Percentiles rank a stretch among this genome's conserved stretches.
Conservation (phyloP, 2,113 vertebrate genomes). For the Isurus oxyrinchus region DNA sequence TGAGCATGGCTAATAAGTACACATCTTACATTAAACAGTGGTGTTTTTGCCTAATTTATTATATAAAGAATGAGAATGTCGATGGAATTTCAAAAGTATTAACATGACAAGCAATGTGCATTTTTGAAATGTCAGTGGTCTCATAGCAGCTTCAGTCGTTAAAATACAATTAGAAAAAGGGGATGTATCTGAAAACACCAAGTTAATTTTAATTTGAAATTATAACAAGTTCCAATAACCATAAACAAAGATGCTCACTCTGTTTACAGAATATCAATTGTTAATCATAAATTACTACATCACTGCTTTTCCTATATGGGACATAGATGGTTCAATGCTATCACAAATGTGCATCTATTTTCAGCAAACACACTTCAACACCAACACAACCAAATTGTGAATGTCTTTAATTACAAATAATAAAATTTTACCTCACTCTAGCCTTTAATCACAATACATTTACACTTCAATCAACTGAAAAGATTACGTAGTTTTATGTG, state of each 20-base stretch:
- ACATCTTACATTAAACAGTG: neutral
- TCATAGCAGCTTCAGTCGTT: neutral
- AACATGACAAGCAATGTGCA: neutral
- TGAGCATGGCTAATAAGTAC: neutral
- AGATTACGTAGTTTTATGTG: neutral
- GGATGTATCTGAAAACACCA: neutral
- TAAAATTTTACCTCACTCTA: neutral
- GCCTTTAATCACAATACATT: slow-evolving; percentile 12
- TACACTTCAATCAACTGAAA: neutral
- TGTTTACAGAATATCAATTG: neutral
- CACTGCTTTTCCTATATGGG: neutral
- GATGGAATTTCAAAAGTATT: neutral
- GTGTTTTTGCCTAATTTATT: neutral
- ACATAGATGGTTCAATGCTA: neutral
- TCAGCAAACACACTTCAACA: neutral
- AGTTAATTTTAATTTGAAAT: slow-evolving; percentile 17
- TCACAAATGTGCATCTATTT: neutral
- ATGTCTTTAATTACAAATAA: neutral
- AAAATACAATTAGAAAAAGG: neutral
- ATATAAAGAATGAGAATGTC: neutral
- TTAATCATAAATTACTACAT: neutral
- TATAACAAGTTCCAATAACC: neutral
- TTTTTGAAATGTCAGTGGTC: neutral
- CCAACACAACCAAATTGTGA: neutral
- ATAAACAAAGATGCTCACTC: slow-evolving; percentile 20